Base-by-base conservation (phyloP, 2,113 vertebrate genomes). In the Sitta europaea region DNA sequence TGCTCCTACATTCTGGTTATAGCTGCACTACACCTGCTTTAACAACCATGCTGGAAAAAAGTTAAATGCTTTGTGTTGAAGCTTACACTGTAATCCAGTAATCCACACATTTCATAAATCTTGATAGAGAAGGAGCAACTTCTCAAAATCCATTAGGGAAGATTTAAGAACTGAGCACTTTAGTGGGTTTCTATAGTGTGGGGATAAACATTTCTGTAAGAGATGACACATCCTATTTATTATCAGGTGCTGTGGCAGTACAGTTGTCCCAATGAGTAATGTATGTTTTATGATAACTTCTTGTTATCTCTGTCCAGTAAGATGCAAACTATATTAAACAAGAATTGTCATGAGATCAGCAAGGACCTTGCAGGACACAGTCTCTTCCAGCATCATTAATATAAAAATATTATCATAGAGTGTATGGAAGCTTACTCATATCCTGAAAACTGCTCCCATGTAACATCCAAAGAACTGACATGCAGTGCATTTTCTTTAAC, bases 401-500 rank as follows among this genome's bases (percentile, higher is more conserved):
- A 59, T 2, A 40, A 48, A 85, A 61, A 23, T 47, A 72, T 55
- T 92, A 71, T 65, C 28, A 36, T 1, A 1, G 18, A 36, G 16
- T 11, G 12, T 28, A 63, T 31, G 48, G 50, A 92, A 73, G 36
- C 63, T 85, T 36, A 59, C 65, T 82, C 17, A 35, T 33, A 73
- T 27, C 43, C 73, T 81, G 24, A 92, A 86, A 90, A 53, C 18
- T 63, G 15, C 33, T 93, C 14, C 50, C 66, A 68, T 13, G 23
- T 16, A 95, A 85, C 22, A 40, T 23, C 51, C 12, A n/a, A 75
- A 31, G 20, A 83, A 77, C 1, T 81, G 42, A 77, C 43, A 72
- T 0, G 28, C 9, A 54, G 31, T 0, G 0, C 22, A 7, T 20
- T 74, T 91, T 51, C 40, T 59, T 38, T 14, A 25, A 16, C 0